phyloP scores from a whole-genome alignment of 1,140 invertebrate species.

The Drosophila pectinifera region DNA sequence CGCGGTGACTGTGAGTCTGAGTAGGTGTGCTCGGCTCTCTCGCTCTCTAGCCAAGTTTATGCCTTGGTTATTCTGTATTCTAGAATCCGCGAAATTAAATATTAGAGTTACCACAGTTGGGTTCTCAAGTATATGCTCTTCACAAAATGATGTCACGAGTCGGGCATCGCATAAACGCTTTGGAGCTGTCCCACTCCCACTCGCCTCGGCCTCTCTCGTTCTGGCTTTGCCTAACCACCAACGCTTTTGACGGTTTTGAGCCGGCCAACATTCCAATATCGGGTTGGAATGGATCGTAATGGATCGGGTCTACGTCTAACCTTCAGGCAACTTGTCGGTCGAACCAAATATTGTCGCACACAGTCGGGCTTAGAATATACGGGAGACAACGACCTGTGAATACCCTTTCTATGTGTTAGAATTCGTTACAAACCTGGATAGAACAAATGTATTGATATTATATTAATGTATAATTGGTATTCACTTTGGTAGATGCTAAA shows the following conservation, averaged over 20 bases:
- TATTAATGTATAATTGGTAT: too few relatives aligned
- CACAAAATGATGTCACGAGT: not conserved
- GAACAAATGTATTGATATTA: not conserved
- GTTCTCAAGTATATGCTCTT: too few relatives aligned
- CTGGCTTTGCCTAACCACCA: slow-evolving; percentile 42
- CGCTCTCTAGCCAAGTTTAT: slow-evolving; percentile 8
- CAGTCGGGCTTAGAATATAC: slow-evolving; percentile 1
- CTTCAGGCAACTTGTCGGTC: slow-evolving; percentile 55
- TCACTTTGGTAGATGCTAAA: too few relatives aligned
- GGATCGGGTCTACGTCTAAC: slow-evolving; percentile 53
- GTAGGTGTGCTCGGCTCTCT: slow-evolving; percentile 38
- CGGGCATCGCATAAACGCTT: not conserved
- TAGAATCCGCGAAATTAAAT: not conserved
- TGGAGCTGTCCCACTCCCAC: slow-evolving; percentile 8
- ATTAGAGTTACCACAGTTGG: too few relatives aligned
- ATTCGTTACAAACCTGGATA: not conserved
- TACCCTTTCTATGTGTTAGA: slow-evolving; percentile 5
- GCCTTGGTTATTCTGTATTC: not conserved
- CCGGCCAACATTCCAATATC: slow-evolving; percentile 51
- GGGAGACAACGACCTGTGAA: not conserved
- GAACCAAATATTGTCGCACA: slow-evolving; percentile 49
- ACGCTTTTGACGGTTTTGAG: slow-evolving; percentile 35
- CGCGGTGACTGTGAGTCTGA: slow-evolving; percentile 26
- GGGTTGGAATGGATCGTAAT: slow-evolving; percentile 21
- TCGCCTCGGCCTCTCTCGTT: slow-evolving; percentile 9